Evolutionary conservation across 2,888 invertebrate species (phyloP).

Genomic region (Agrochola macilenta): DNA sequence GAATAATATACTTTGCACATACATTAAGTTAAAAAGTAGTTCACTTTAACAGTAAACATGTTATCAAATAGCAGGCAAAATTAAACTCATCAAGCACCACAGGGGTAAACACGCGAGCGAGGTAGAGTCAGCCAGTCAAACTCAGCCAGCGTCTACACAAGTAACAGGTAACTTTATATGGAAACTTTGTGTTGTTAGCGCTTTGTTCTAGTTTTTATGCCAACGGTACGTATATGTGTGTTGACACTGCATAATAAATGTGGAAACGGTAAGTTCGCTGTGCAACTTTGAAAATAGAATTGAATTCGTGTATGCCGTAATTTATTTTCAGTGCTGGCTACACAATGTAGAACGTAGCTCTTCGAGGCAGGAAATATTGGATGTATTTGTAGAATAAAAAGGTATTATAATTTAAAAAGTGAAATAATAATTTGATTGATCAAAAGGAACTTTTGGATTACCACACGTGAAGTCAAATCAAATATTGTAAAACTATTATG

Average conservation of each 20-base stretch:
- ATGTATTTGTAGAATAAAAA: background rate
- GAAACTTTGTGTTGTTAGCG: constrained; percentile 45
- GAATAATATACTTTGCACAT: background rate
- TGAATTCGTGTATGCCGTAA: constrained; percentile 57
- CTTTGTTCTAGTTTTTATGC: constrained; percentile 58
- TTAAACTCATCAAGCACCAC: constrained; percentile 44
- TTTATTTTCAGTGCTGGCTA: constrained; percentile 42
- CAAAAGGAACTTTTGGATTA: background rate
- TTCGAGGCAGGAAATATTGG: constrained; percentile 17
- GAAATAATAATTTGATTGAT: background rate
- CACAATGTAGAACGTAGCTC: constrained; percentile 12
- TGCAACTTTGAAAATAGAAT: constrained; percentile 61
- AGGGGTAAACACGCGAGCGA: constrained; percentile 45
- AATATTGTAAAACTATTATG: background rate
- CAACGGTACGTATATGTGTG: constrained; percentile 50
- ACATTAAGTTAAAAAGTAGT: constrained; percentile 21
- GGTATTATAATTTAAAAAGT: background rate
- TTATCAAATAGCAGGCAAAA: constrained; percentile 46
- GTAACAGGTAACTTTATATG: constrained; percentile 61
- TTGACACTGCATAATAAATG: constrained; percentile 68
- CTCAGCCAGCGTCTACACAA: constrained; percentile 46
- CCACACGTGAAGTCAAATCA: background rate
- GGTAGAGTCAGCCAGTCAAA: constrained; percentile 51
- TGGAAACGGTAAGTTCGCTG: constrained; percentile 54
- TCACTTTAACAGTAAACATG: constrained; percentile 2